These are phyloP conservation scores for Galagoides demidoff DNA, from an alignment of 2,797 vertebrate species.

Conservation along the genomic window DNA sequence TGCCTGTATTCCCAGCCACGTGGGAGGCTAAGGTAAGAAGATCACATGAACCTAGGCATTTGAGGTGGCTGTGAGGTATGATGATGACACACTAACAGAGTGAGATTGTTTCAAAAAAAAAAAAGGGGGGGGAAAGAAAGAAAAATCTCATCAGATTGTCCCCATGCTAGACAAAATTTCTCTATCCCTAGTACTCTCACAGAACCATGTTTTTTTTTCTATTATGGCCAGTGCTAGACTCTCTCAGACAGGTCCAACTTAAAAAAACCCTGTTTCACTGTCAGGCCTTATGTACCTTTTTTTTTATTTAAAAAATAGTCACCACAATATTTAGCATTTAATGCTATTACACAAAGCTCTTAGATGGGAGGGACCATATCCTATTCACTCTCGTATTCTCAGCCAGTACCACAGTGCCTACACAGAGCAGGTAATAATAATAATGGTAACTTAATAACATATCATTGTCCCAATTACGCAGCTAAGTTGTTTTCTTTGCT, in stretches of 20 bases:
- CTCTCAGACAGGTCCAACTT: background rate
- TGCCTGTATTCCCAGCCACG: too few species aligned
- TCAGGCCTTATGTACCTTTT: background rate
- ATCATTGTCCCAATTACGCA: background rate
- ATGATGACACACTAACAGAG: too few species aligned
- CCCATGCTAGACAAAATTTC: background rate
- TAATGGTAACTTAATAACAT: background rate
- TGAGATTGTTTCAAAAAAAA: too few species aligned
- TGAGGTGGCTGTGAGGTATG: too few species aligned
- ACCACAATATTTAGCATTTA: conserved; percentile 46
- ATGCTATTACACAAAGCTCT: conserved; percentile 41
- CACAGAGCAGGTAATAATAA: conserved; percentile 24
- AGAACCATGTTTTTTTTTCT: conserved; percentile 38
- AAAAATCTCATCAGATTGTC: background rate
- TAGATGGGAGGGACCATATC: background rate
- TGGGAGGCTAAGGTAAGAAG: too few species aligned
- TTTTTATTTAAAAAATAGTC: conserved; percentile 42
- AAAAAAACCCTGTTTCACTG: background rate
- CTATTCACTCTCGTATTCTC: background rate
- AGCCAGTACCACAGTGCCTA: conserved; percentile 10
- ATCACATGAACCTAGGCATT: too few species aligned
- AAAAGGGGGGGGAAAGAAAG: too few species aligned
- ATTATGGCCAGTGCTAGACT: background rate
- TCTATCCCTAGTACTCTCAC: background rate
- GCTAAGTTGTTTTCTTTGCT: too few species aligned